These are phyloP conservation scores for Carduelis carduelis DNA, from an alignment of 2,797 vertebrate genomes.

Conservation along the genomic window DNA sequence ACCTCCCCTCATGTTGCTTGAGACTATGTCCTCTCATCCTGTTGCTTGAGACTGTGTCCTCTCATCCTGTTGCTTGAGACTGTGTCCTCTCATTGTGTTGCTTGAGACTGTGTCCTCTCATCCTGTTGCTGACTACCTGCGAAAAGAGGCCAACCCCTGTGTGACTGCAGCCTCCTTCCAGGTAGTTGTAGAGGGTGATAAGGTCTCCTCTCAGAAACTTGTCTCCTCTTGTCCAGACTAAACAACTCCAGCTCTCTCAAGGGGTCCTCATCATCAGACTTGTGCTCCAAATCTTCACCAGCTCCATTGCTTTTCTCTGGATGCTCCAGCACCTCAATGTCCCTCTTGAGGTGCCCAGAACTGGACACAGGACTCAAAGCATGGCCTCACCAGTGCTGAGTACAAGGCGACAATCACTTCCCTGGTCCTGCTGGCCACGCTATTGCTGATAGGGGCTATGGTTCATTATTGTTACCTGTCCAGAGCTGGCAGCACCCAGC, in stretches of 20 bases:
- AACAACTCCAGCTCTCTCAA: background rate
- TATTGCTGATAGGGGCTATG: background rate
- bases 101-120: background rate
- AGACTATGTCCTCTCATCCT: too few species aligned
- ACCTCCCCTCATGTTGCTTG: background rate
- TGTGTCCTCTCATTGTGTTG: background rate
- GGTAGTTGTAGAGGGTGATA: too few species aligned
- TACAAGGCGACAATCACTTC: background rate
- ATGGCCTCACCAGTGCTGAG: background rate
- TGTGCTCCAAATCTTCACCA: background rate
- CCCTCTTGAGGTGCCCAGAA: background rate
- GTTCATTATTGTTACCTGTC: background rate
- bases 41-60: background rate
- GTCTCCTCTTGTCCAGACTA: background rate
- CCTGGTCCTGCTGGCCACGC: background rate
- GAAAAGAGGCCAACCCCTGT: background rate
- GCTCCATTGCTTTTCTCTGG: background rate
- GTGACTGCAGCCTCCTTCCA: background rate
- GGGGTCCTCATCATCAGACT: background rate
- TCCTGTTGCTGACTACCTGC: background rate
- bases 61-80: background rate
- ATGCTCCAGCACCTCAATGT: background rate
- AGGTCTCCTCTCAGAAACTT: background rate
- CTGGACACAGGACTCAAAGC: background rate
- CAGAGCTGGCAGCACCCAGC: background rate